A percentile compares a stretch with the other conserved stretches of the same genome.
These are phyloP conservation scores for Brachymystax lenok DNA, from an alignment of 2,797 vertebrate genomes.

Conservation along the genomic window DNA sequence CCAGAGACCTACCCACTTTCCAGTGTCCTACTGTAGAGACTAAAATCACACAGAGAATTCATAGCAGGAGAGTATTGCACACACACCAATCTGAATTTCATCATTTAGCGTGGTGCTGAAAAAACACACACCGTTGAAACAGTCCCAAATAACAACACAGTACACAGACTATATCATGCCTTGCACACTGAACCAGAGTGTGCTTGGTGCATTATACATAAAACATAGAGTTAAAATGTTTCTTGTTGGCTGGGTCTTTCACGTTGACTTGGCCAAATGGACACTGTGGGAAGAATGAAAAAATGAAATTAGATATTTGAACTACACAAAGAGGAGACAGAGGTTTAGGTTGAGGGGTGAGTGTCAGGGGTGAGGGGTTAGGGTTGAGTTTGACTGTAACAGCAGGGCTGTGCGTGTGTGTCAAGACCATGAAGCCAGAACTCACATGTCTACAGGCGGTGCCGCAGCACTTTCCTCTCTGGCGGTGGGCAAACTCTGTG, in stretches of 20 bases:
- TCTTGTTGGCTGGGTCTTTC: conserved; percentile 82
- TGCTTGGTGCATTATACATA: conserved; percentile 48
- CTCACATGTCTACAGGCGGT: conserved; percentile 85
- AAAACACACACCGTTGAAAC: conserved; percentile 55
- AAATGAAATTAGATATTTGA: conserved; percentile 30
- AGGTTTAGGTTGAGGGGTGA: conserved; percentile 1
- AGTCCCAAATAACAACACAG: conserved; percentile 69
- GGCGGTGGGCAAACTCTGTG: conserved; percentile 79
- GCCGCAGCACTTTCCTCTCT: conserved; percentile 80
- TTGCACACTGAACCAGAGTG: conserved; percentile 41
- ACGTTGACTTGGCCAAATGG: conserved; percentile 85
- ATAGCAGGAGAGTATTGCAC: conserved; percentile 71
- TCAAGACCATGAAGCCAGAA: conserved; percentile 44
- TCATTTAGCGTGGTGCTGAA: conserved; percentile 73
- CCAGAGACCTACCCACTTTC: conserved; percentile 44
- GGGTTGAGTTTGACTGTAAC: not conserved
- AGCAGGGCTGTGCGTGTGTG: not conserved
- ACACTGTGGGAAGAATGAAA: conserved; percentile 78
- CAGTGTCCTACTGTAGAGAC: conserved; percentile 44
- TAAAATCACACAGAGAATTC: conserved; percentile 68
- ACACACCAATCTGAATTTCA: conserved; percentile 74
- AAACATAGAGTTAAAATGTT: conserved; percentile 78
- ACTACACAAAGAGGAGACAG: conserved; percentile 30
- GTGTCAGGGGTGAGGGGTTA: not conserved
- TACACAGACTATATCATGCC: conserved; percentile 47